Evolutionary conservation across 2,113 vertebrate genomes (phyloP).

Genomic region (Petroica traversi): DNA sequence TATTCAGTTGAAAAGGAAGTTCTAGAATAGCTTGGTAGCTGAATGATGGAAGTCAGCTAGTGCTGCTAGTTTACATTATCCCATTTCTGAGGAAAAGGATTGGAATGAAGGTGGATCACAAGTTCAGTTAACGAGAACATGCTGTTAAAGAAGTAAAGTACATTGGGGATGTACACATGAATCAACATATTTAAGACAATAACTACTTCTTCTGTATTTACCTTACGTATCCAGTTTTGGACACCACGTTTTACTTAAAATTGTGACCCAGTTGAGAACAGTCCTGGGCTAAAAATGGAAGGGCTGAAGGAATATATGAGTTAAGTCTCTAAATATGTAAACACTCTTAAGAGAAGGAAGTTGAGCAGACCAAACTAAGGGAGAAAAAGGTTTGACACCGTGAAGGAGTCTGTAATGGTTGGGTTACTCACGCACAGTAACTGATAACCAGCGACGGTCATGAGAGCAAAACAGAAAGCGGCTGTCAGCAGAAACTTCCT

Average conservation of each 20-base stretch:
- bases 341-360: neutral
- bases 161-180: neutral
- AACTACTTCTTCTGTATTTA: neutral
- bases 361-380: neutral
- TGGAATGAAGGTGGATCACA: neutral
- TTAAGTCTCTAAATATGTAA: neutral
- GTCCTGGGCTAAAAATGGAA: neutral
- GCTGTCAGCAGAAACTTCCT: neutral
- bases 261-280: neutral
- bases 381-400: neutral
- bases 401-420: neutral
- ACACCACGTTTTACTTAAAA: neutral
- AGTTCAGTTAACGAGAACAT: neutral
- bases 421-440: rapidly evolving
- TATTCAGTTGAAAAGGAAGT: neutral
- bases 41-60: neutral
- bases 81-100: neutral
- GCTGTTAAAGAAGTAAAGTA: neutral
- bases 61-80: neutral
- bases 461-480: neutral
- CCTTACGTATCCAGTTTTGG: neutral
- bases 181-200: neutral
- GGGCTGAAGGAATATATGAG: neutral
- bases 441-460: neutral
- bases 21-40: neutral